Conservation (phyloP, 1,140 invertebrate genomes). For the Nasonia giraulti region DNA sequence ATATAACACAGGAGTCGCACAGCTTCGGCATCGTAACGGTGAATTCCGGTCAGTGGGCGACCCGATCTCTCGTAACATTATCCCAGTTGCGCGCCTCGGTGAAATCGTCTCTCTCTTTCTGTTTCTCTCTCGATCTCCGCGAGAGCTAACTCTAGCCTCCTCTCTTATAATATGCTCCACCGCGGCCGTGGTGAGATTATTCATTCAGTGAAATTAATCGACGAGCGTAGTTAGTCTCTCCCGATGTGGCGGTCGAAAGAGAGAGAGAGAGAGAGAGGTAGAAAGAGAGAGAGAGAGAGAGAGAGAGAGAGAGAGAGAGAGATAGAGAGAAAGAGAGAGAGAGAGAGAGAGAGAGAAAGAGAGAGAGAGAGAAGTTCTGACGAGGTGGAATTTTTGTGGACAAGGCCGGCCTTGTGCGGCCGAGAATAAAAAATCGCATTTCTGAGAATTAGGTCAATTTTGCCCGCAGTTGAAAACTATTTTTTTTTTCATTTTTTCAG, state of each 20-base stretch:
- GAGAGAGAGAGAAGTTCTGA: neutral
- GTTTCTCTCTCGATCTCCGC: too few species aligned
- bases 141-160: neutral
- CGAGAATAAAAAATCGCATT: neutral
- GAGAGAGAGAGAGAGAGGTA: too few species aligned
- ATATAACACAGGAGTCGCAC: neutral
- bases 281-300: too few species aligned
- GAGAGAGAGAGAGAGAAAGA: too few species aligned
- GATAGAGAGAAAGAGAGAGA: too few species aligned
- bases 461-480: neutral
- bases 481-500: neutral
- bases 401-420: neutral
- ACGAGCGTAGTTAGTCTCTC: neutral
- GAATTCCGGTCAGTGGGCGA: slow-evolving; percentile 65
- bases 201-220: slow-evolving; percentile 26
- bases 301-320: too few species aligned
- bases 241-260: too few species aligned
- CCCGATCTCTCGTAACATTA: slow-evolving; percentile 67
- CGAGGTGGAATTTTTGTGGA: neutral
- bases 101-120: slow-evolving; percentile 60
- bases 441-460: neutral
- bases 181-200: neutral
- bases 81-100: slow-evolving; percentile 61
- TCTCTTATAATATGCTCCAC: neutral
- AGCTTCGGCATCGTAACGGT: slow-evolving; percentile 53